Conservation (phyloP, 2,888 invertebrate genomes). For the Ephialtes manifestator region DNA sequence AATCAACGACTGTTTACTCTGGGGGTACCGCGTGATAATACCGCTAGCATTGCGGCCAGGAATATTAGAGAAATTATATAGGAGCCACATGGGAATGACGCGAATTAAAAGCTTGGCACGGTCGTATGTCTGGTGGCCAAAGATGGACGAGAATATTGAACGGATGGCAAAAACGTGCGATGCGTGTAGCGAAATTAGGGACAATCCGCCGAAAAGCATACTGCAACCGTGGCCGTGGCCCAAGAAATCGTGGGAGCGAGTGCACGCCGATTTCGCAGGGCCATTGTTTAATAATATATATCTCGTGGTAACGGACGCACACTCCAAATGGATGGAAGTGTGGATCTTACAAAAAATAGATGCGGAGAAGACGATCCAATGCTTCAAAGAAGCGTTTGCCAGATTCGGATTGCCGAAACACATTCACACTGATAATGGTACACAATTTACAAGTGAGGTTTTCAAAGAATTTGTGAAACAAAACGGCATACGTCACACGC, state of each 20-base stretch:
- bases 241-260: conserved; percentile 40
- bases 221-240: conserved; percentile 58
- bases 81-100: conserved; percentile 50
- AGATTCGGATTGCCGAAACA: conserved; percentile 31
- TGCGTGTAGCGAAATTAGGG: conserved; percentile 42
- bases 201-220: conserved; percentile 31
- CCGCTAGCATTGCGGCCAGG: conserved; percentile 34
- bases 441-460: conserved; percentile 39
- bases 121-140: conserved; percentile 62
- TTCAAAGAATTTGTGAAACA: conserved; percentile 42
- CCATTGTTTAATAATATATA: conserved; percentile 40
- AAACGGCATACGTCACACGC: conserved; percentile 59
- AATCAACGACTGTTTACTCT: conserved; percentile 52
- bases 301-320: conserved; percentile 48
- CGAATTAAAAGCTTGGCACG: conserved; percentile 60
- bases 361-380: conserved; percentile 7
- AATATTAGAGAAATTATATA: conserved; percentile 31
- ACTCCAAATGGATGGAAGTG: conserved; percentile 52
- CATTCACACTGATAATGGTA: conserved; percentile 48
- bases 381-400: conserved; percentile 30
- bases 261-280: conserved; percentile 61
- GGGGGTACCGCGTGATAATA: conserved; percentile 57
- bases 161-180: conserved; percentile 29
- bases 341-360: conserved; percentile 31
- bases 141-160: conserved; percentile 59